phyloP scores from a whole-genome alignment of 2,888 invertebrate genomes.

The Ametastegia equiseti region DNA sequence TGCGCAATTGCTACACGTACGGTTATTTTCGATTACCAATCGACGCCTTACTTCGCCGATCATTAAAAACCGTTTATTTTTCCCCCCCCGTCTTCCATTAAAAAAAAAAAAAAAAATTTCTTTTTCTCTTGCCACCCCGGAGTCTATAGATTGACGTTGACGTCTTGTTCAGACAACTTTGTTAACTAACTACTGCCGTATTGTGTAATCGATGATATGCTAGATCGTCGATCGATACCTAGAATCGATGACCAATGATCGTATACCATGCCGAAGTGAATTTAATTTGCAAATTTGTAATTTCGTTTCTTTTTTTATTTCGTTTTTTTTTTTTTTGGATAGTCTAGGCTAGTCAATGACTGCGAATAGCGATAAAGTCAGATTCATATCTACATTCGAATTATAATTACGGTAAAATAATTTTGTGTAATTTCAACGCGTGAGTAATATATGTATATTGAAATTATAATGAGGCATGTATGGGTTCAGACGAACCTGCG shows the following conservation, averaged over 20 bases:
- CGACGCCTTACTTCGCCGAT: not conserved
- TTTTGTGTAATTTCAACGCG: not conserved
- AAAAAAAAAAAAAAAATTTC: too few relatives aligned
- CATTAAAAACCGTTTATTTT: not conserved
- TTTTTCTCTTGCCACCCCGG: not conserved
- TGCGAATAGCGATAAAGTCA: too few relatives aligned
- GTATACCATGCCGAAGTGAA: not conserved
- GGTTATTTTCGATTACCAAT: slow-evolving; percentile 6
- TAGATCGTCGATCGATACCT: not conserved
- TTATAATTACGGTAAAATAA: not conserved
- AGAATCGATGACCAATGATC: too few relatives aligned
- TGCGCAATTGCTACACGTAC: not conserved
- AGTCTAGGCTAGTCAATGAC: not conserved
- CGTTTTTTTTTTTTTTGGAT: not conserved
- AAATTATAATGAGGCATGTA: not conserved
- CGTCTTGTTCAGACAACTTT: slow-evolving; percentile 24
- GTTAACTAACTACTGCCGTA: not conserved
- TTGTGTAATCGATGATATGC: not conserved
- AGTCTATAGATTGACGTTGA: slow-evolving; percentile 18
- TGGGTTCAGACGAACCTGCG: too few relatives aligned
- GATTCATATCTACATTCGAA: not conserved
- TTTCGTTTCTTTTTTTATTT: not conserved
- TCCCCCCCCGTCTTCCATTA: too few relatives aligned
- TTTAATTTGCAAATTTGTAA: not conserved
- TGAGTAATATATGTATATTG: not conserved